Percentiles rank a stretch among this genome's conserved stretches.
Evolutionary conservation across 1,140 invertebrate genomes (phyloP).

Genomic region (Drosophila orosa): DNA sequence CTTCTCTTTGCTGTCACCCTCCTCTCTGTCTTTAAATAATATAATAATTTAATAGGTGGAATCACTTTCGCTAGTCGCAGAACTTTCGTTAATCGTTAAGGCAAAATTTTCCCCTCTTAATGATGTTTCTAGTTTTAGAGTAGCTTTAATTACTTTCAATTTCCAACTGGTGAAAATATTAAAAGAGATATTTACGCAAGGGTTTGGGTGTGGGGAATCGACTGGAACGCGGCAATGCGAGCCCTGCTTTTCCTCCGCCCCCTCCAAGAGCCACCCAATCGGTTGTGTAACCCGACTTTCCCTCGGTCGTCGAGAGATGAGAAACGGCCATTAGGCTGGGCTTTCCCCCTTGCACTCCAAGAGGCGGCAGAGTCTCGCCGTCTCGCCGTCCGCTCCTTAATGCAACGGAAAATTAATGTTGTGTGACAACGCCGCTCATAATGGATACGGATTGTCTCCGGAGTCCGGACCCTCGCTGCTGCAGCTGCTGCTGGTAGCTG

Average conservation of each 20-base stretch:
- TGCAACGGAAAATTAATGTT: slow-evolving; percentile 46
- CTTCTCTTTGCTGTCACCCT: background rate
- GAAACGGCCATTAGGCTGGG: slow-evolving; percentile 34
- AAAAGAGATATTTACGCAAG: slow-evolving; percentile 12
- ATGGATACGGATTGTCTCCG: slow-evolving; percentile 16
- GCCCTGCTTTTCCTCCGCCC: background rate
- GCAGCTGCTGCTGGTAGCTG: slow-evolving; percentile 5
- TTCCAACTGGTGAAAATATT: slow-evolving; percentile 25
- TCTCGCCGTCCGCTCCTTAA: slow-evolving; percentile 12
- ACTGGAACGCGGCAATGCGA: slow-evolving; percentile 29
- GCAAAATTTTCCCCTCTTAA: background rate
- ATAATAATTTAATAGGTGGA: too few species aligned
- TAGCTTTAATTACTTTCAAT: slow-evolving; percentile 10
- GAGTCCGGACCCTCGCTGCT: slow-evolving; percentile 6
- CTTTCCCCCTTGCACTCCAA: slow-evolving; percentile 20
- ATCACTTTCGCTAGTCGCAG: slow-evolving; percentile 13
- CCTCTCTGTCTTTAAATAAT: background rate
- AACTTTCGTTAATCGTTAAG: slow-evolving; percentile 20
- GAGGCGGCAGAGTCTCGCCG: background rate
- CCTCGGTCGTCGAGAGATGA: slow-evolving; percentile 18
- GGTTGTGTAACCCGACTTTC: slow-evolving; percentile 46
- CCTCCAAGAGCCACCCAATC: slow-evolving; percentile 9
- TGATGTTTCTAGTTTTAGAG: background rate
- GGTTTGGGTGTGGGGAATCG: slow-evolving; percentile 24
- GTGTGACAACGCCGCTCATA: slow-evolving; percentile 45